Percentiles rank a stretch among this genome's conserved stretches.
Evolutionary conservation across 2,113 vertebrate species (phyloP).

Genomic region (Ammodytes marinus): DNA sequence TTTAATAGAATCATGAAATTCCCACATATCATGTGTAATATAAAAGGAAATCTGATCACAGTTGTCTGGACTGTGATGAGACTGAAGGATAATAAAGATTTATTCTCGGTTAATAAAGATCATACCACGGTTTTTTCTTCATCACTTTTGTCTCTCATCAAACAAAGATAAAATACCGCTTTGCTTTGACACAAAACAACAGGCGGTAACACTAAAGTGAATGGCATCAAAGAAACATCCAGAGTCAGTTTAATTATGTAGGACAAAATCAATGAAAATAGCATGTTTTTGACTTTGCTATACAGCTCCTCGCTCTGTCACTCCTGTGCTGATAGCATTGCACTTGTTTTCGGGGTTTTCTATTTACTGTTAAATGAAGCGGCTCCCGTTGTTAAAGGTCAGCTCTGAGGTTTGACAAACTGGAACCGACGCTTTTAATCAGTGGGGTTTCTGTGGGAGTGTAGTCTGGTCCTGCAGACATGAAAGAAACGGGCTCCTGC

Average conservation of each 20-base stretch:
- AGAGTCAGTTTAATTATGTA: not conserved
- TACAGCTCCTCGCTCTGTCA: not conserved
- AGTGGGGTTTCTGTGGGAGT: slow-evolving; percentile 28
- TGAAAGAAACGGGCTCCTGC: slow-evolving; percentile 51
- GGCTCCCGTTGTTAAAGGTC: slow-evolving; percentile 48
- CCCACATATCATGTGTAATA: slow-evolving; percentile 3
- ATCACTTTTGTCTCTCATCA: not conserved
- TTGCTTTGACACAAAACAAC: not conserved
- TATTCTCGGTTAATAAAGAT: not conserved
- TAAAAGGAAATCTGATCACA: not conserved
- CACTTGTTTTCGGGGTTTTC: slow-evolving; percentile 9
- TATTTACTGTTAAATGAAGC: slow-evolving; percentile 49
- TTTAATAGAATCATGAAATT: slow-evolving; percentile 30
- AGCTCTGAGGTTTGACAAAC: slow-evolving; percentile 54
- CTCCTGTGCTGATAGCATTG: not conserved
- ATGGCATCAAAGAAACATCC: not conserved
- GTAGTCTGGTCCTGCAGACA: slow-evolving; percentile 52
- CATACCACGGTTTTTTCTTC: not conserved
- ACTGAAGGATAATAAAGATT: not conserved
- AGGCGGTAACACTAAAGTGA: not conserved
- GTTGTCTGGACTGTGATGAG: not conserved
- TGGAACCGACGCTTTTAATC: slow-evolving; percentile 61
- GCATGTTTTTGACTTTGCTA: slow-evolving; percentile 2
- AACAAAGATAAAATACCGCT: not conserved
- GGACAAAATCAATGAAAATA: not conserved